Base-by-base conservation (phyloP, 2,797 vertebrate genomes). In the Peromyscus aztecus region DNA sequence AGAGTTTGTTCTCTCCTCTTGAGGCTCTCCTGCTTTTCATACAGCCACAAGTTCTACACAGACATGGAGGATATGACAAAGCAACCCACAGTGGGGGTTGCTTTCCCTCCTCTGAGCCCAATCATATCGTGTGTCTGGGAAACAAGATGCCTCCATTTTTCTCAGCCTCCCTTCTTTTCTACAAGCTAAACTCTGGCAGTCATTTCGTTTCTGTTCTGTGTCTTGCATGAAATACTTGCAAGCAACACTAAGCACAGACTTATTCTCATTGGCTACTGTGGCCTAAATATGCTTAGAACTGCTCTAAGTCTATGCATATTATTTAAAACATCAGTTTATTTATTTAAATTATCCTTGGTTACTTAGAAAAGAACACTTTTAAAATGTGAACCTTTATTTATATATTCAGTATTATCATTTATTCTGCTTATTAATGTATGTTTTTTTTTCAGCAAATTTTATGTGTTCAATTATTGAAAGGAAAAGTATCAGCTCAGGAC, bases 371-470 rank as follows among this genome's bases (percentile, higher is more conserved):
- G 10, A 69, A 93, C 4, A 13, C 1, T 81, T 57, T 81, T 88
- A 23, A 92, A 91, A 67, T 40, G 16, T 31, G 0, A 67, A 57
- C 55, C 55, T 63, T 17, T n/a, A 59, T 63, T 57, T 40, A 81
- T 63, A 85, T 52, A 59, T 13, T 12, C 6, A 84, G 0, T 40
- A 59, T 67, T 73, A 86, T 95, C n/a, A 84, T 29, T 94, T 76
- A 80, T 85, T 77, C 34, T 91, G 40, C 84, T 92, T 91, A 76
- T 78, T 93, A 78, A 83, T 16, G 23, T 65, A 46, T 11, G 40
- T 6, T 34, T 65, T 40, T 43, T 65, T 34, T 85, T 2, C 29
- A 49, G 2, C 43, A 17, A 19, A 49, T 24, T 57, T 90, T 23
- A 63, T 13, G 55, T 67, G 31, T 67, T 67, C 14, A 67, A 5